Evolutionary conservation across 2,797 vertebrate genomes (phyloP).

Genomic region (Phaenicophaeus curvirostris): DNA sequence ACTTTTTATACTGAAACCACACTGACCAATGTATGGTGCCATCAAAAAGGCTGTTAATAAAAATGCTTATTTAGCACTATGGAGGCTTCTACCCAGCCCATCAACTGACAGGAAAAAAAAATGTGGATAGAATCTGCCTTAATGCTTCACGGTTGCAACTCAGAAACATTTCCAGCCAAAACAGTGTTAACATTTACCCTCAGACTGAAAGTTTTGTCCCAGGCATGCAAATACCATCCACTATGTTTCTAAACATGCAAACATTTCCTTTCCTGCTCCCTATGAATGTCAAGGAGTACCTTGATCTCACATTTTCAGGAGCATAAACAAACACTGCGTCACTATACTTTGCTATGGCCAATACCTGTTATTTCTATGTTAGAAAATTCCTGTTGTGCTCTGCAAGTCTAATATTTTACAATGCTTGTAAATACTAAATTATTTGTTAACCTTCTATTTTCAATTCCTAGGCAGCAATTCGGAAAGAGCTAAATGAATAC

Average conservation of each 20-base stretch:
- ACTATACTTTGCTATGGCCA: neutral
- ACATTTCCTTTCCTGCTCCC: neutral
- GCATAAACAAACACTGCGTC: neutral
- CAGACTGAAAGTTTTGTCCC: neutral
- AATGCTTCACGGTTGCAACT: neutral
- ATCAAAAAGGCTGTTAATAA: neutral
- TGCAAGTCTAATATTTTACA: neutral
- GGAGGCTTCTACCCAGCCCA: neutral
- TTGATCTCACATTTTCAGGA: neutral
- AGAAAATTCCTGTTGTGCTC: neutral
- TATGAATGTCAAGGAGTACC: neutral
- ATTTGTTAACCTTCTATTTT: neutral
- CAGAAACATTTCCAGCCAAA: neutral
- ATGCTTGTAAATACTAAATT: neutral
- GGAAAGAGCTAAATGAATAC: conserved; percentile 98
- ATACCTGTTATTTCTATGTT: neutral
- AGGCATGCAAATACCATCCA: neutral
- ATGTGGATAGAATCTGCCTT: neutral
- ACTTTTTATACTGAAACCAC: neutral
- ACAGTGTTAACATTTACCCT: neutral
- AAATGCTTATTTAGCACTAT: neutral
- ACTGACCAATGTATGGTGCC: neutral
- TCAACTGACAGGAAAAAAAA: too few species aligned
- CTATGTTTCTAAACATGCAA: neutral
- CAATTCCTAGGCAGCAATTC: conserved; percentile 90